A percentile compares a stretch with the other conserved stretches of the same genome.
phyloP scores from a whole-genome alignment of 2,888 invertebrate species.

The Scaptomyza parva region DNA sequence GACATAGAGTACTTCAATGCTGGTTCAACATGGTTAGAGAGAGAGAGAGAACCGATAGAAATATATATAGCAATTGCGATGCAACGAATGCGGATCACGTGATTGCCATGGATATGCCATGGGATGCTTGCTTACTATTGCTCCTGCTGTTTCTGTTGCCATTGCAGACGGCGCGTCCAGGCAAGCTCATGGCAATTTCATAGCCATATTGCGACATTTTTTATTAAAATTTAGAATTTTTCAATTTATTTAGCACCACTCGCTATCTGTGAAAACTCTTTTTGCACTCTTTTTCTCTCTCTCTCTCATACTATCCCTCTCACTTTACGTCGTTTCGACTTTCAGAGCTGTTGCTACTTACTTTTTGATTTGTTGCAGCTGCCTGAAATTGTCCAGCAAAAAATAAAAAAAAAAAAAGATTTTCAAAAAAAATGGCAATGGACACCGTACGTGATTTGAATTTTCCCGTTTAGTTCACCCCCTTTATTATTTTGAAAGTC shows the following conservation, averaged over 20 bases:
- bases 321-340: conserved; percentile 3
- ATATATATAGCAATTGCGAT: conserved; percentile 58
- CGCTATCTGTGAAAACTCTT: too few relatives aligned
- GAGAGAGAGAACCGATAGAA: conserved; percentile 11
- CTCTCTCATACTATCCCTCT: conserved; percentile 1
- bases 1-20: conserved; percentile 21
- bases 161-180: conserved; percentile 20
- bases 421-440: conserved; percentile 64
- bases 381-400: conserved; percentile 75
- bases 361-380: conserved; percentile 79
- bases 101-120: conserved; percentile 52
- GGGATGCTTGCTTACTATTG: conserved; percentile 5
- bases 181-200: conserved; percentile 70
- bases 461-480: conserved; percentile 30
- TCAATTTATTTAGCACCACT: conserved; percentile 77
- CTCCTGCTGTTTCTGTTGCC: background rate
- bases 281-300: conserved; percentile 18
- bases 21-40: conserved; percentile 5
- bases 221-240: conserved; percentile 77
- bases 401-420: conserved; percentile 46
- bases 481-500: background rate
- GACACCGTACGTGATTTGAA: conserved; percentile 73
- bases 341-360: conserved; percentile 27
- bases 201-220: conserved; percentile 80
- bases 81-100: conserved; percentile 60